phyloP scores from a whole-genome alignment of 2,113 vertebrate genomes.

The Rhinoderma darwinii region DNA sequence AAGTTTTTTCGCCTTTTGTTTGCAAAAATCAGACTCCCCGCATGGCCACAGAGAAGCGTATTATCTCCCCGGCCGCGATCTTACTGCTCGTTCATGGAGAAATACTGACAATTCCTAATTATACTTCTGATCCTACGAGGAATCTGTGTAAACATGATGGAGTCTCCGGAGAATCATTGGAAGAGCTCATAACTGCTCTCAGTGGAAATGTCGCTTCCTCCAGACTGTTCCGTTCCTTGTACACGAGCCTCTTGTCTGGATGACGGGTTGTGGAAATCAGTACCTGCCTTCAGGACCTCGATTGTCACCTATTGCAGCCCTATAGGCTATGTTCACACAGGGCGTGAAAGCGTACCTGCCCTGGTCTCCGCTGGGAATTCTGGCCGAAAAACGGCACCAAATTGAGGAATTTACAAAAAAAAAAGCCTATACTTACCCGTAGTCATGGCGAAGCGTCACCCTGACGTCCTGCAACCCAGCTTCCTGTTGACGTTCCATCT shows the following conservation, averaged over 20 bases:
- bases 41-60: too few species aligned
- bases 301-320: too few species aligned
- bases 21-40: too few species aligned
- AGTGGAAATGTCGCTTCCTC: background rate
- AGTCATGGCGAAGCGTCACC: too few species aligned
- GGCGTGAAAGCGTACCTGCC: too few species aligned
- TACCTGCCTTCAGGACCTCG: background rate
- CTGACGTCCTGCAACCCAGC: too few species aligned
- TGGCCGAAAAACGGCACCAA: too few species aligned
- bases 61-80: background rate
- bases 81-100: background rate
- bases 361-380: too few species aligned
- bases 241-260: background rate
- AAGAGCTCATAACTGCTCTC: background rate
- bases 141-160: background rate
- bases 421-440: too few species aligned
- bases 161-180: background rate
- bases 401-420: too few species aligned
- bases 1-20: too few species aligned
- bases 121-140: background rate
- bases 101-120: background rate
- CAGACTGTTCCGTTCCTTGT: constrained; percentile 14
- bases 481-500: too few species aligned
- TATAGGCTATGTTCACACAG: background rate
- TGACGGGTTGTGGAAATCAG: background rate